Conservation (phyloP, 2,797 vertebrate species). For the Pangasius mekongensis region DNA sequence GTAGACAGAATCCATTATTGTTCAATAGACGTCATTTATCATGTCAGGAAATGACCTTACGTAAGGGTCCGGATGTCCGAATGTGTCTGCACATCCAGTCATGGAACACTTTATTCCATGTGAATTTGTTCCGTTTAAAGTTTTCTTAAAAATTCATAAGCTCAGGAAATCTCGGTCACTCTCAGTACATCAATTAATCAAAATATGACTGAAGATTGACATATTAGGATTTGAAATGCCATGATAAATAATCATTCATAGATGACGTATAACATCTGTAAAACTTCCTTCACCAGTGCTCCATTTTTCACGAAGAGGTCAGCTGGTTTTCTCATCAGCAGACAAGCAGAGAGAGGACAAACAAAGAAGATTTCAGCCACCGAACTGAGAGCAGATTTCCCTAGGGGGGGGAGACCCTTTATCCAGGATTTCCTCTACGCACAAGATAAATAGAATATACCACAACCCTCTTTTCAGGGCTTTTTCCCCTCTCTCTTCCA, state of each 20-base stretch:
- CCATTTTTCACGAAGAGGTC: constrained; percentile 40
- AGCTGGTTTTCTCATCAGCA: constrained; percentile 72
- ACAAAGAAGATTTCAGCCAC: constrained; percentile 61
- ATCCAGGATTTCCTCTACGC: constrained; percentile 64
- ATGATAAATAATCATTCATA: background rate
- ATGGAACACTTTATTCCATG: background rate
- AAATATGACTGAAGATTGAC: background rate
- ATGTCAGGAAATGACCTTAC: constrained; percentile 12
- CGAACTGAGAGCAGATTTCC: constrained; percentile 63
- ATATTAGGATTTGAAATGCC: background rate
- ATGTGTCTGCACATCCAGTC: constrained; percentile 10
- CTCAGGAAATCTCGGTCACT: background rate
- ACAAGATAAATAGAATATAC: constrained; percentile 58
- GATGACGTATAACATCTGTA: constrained; percentile 19
- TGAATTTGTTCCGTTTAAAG: background rate
- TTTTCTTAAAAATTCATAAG: background rate
- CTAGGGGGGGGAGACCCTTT: constrained; percentile 53
- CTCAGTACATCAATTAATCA: background rate
- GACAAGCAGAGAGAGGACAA: constrained; percentile 57
- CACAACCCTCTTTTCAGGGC: constrained; percentile 51
- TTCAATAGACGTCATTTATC: constrained; percentile 44
- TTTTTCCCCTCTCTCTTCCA: background rate
- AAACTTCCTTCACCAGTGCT: constrained; percentile 19
- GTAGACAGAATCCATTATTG: constrained; percentile 35
- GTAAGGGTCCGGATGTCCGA: background rate